Percentiles rank a stretch among this genome's conserved stretches.
phyloP scores from a whole-genome alignment of 2,113 vertebrate species.

The Seriola rivoliana region DNA sequence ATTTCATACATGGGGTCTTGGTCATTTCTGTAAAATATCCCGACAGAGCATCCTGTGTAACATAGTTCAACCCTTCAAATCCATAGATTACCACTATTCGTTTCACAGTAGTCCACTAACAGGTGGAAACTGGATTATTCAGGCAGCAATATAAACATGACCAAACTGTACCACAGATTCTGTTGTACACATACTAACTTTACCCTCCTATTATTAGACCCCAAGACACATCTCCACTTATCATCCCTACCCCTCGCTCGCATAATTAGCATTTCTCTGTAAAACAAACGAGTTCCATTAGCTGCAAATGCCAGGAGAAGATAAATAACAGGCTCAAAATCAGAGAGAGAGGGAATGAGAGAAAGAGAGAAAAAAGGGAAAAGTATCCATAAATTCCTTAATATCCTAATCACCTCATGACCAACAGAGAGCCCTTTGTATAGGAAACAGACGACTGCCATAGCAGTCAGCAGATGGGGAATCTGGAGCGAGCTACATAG shows the following conservation, averaged over 20 bases:
- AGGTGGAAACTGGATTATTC: background rate
- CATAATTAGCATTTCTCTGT: background rate
- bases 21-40: background rate
- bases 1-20: background rate
- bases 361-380: background rate
- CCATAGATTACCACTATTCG: background rate
- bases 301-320: conserved; percentile 11
- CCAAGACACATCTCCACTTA: conserved; percentile 1
- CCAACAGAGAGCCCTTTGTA: conserved; percentile 64
- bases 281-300: background rate
- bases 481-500: conserved; percentile 44
- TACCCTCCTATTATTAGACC: background rate
- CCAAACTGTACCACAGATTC: too few relatives aligned
- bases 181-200: background rate
- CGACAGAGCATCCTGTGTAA: background rate
- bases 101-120: too few relatives aligned
- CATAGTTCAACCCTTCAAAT: background rate
- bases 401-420: conserved; percentile 49
- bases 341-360: background rate
- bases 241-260: background rate
- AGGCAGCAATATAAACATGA: background rate
- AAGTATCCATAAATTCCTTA: conserved; percentile 26
- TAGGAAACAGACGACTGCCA: conserved; percentile 8
- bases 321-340: background rate
- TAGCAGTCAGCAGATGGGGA: conserved; percentile 50